phyloP scores from a whole-genome alignment of 2,113 vertebrate species.

The Solea solea region DNA sequence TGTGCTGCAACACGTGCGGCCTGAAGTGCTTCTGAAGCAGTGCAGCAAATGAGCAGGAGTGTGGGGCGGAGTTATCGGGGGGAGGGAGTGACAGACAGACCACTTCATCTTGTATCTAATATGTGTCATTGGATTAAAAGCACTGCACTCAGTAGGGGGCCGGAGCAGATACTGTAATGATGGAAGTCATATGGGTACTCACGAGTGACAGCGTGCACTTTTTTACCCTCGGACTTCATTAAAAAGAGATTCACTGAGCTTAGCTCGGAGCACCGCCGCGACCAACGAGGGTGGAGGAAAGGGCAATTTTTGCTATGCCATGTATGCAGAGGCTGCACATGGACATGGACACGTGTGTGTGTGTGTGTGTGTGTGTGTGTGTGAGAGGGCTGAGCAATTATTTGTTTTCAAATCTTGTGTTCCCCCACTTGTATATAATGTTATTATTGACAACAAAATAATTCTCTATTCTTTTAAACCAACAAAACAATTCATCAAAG shows the following conservation, averaged over 20 bases:
- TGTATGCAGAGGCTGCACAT: not conserved
- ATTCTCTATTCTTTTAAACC: no score
- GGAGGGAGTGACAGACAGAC: constrained; percentile 4
- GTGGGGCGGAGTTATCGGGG: not conserved
- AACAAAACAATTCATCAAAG: no score
- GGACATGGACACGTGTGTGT: not conserved
- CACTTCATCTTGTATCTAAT: constrained; percentile 26
- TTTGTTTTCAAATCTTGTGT: no score
- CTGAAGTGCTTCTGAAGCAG: no score
- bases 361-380: not conserved
- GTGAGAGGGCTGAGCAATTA: no score
- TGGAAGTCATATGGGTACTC: constrained; percentile 34
- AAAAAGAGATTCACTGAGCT: constrained; percentile 70
- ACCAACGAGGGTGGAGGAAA: constrained; percentile 5
- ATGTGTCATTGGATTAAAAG: constrained; percentile 59
- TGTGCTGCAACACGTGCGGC: not conserved
- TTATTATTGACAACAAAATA: no score
- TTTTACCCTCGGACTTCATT: constrained; percentile 69
- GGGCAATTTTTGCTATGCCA: not conserved
- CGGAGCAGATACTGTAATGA: constrained; percentile 57
- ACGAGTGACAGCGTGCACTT: constrained; percentile 51
- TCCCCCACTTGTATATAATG: no score
- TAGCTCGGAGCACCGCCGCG: constrained; percentile 54
- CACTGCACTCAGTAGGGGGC: constrained; percentile 48
- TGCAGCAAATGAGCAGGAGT: no score